A percentile compares a stretch with the other conserved stretches of the same genome.
Evolutionary conservation across 2,888 invertebrate genomes (phyloP).

Genomic region (Cephonodes hylas): DNA sequence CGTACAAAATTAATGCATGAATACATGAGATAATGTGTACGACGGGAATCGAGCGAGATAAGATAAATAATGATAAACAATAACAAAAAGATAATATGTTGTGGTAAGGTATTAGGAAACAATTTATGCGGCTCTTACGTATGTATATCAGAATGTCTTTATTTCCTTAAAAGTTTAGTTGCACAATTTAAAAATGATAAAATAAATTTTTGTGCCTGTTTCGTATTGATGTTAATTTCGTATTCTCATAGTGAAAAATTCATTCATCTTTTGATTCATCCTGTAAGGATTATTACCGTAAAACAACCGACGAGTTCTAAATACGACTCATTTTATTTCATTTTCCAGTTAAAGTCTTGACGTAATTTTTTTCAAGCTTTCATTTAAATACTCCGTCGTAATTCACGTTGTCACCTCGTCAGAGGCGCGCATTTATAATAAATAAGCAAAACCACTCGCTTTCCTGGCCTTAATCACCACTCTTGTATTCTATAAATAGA

Average conservation of each 20-base stretch:
- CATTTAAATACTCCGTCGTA: background rate
- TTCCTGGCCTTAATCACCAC: slow-evolving; percentile 46
- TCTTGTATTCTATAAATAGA: slow-evolving; percentile 70
- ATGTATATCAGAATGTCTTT: too few relatives aligned
- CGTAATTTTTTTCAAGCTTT: background rate
- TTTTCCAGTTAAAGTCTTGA: background rate
- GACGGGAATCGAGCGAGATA: background rate
- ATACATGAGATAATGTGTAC: background rate
- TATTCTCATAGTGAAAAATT: too few relatives aligned
- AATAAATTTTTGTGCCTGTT: too few relatives aligned
- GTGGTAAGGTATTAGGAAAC: background rate
- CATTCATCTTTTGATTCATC: too few relatives aligned
- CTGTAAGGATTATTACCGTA: too few relatives aligned
- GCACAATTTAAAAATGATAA: too few relatives aligned
- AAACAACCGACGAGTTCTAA: too few relatives aligned
- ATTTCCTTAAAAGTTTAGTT: too few relatives aligned
- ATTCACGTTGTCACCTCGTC: background rate
- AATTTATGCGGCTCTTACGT: background rate
- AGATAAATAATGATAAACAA: too few relatives aligned
- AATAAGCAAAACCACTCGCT: slow-evolving; percentile 9
- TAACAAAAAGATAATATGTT: too few relatives aligned
- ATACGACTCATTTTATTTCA: too few relatives aligned
- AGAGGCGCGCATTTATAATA: background rate
- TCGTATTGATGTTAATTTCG: too few relatives aligned
- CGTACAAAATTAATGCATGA: background rate